phyloP scores from a whole-genome alignment of 2,113 vertebrate species.

The Spheniscus mendiculus region DNA sequence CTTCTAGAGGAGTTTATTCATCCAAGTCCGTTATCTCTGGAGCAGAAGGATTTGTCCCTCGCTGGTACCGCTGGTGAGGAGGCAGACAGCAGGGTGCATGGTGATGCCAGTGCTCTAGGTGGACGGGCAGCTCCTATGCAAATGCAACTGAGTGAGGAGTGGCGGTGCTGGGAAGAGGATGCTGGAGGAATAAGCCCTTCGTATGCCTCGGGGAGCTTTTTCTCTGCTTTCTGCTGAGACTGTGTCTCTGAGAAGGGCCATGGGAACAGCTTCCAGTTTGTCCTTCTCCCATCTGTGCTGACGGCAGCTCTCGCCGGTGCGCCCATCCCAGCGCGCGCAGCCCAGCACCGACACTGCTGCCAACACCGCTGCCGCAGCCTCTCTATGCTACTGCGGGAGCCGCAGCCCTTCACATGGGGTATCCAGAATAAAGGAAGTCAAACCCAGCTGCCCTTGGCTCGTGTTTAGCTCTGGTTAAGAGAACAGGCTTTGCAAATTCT shows the following conservation, averaged over 20 bases:
- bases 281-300: background rate
- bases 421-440: background rate
- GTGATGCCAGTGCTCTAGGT: background rate
- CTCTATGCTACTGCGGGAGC: background rate
- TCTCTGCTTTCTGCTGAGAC: background rate
- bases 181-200: background rate
- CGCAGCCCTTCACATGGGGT: background rate
- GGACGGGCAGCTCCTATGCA: background rate
- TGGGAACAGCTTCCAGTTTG: background rate
- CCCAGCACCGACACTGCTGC: background rate
- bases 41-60: background rate
- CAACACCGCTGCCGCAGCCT: background rate
- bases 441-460: constrained; percentile 18
- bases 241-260: background rate
- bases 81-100: rapidly evolving
- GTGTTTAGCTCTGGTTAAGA: background rate
- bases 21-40: background rate
- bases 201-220: background rate
- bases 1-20: background rate
- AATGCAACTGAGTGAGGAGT: background rate
- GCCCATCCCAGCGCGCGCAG: background rate
- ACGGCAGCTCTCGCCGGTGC: rapidly evolving
- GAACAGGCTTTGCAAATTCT: constrained; percentile 23
- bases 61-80: rapidly evolving
- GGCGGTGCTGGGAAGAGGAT: rapidly evolving